Evolutionary conservation across 2,113 vertebrate genomes (phyloP).

Genomic region (Rhipidura dahli): DNA sequence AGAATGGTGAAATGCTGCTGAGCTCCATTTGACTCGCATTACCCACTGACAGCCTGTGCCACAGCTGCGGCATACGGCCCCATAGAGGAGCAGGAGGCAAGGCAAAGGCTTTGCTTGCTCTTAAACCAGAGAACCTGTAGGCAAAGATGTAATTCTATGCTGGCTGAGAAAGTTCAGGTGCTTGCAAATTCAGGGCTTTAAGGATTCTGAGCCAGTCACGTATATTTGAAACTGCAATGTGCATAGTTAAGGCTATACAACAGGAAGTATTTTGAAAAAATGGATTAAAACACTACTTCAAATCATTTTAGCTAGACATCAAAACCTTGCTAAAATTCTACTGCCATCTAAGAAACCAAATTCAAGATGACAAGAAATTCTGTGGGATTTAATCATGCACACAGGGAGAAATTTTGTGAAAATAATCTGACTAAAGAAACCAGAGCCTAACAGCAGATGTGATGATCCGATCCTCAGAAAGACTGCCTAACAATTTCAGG

Average conservation of each 20-base stretch:
- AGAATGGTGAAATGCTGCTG: not conserved
- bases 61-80: accelerated
- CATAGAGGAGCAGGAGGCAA: not conserved
- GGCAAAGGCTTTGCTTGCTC: not conserved
- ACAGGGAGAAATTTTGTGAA: not conserved
- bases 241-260: accelerated
- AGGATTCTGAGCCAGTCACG: accelerated
- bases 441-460: not conserved
- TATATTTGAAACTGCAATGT: not conserved
- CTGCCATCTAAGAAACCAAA: not conserved
- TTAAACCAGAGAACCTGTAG: not conserved
- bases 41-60: not conserved
- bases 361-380: not conserved
- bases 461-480: not conserved
- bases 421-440: not conserved
- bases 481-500: not conserved
- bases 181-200: not conserved
- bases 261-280: not conserved
- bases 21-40: not conserved
- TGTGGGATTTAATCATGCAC: not conserved
- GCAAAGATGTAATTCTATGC: not conserved
- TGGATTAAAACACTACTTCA: not conserved
- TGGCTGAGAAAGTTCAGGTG: not conserved
- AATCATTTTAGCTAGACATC: not conserved
- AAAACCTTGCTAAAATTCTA: not conserved